Conservation (phyloP, 2,888 invertebrate species). For the Ernsta delagoae region DNA sequence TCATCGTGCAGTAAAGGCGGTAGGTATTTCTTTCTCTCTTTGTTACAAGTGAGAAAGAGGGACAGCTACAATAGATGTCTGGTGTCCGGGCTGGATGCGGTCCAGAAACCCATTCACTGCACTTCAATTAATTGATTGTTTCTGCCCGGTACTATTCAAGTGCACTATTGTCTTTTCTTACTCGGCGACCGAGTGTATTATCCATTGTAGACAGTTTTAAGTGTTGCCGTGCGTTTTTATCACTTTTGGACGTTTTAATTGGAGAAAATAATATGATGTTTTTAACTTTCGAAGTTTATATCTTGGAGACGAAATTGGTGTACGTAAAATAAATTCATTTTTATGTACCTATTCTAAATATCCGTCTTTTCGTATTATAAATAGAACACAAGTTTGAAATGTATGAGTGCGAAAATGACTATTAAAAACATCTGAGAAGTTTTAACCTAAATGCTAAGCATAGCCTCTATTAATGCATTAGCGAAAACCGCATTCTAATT, state of each 20-base stretch:
- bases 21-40: background rate
- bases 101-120: constrained; percentile 60
- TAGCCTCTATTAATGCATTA: too few species aligned
- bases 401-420: too few species aligned
- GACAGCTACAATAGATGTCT: constrained; percentile 38
- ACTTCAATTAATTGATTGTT: constrained; percentile 73
- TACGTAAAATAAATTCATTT: too few species aligned
- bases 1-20: background rate
- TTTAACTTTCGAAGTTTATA: too few species aligned
- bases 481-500: too few species aligned
- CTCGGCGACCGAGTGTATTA: constrained; percentile 4
- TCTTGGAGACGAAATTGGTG: too few species aligned
- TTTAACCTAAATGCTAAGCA: too few species aligned
- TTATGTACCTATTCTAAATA: too few species aligned
- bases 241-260: constrained; percentile 4
- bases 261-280: background rate
- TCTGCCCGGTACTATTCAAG: constrained; percentile 43
- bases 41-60: background rate
- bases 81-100: constrained; percentile 50
- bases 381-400: too few species aligned
- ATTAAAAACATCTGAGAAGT: too few species aligned
- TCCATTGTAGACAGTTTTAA: constrained; percentile 8
- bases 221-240: constrained; percentile 37
- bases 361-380: too few species aligned
- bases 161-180: constrained; percentile 35